These are phyloP conservation scores for Hemiscyllium ocellatum DNA, from an alignment of 2,113 vertebrate species.

Conservation along the genomic window DNA sequence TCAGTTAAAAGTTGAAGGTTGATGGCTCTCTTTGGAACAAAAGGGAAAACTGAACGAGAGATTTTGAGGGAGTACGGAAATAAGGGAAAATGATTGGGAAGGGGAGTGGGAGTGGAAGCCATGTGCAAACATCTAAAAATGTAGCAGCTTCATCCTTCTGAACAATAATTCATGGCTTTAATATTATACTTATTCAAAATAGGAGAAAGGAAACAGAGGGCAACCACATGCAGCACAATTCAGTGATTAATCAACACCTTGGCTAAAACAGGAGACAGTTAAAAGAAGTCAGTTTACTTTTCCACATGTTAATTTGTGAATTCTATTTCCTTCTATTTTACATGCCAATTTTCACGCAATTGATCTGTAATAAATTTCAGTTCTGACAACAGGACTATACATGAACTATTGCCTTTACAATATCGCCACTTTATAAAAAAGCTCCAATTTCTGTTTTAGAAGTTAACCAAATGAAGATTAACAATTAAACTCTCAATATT, in stretches of 20 bases:
- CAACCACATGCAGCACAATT: neutral
- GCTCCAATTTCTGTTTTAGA: neutral
- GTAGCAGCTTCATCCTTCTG: too few relatives aligned
- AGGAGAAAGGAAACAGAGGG: neutral
- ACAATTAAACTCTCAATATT: neutral
- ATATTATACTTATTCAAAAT: too few relatives aligned
- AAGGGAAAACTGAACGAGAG: neutral
- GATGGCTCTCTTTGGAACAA: neutral
- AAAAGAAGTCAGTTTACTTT: neutral
- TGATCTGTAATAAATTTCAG: neutral
- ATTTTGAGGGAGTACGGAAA: neutral
- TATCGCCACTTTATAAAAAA: neutral
- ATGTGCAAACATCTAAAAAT: too few relatives aligned
- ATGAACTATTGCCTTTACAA: neutral
- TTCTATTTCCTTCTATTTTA: neutral
- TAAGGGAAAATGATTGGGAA: neutral
- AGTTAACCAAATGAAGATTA: neutral
- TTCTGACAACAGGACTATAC: neutral
- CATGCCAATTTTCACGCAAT: neutral
- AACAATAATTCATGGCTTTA: too few relatives aligned
- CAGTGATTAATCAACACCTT: neutral
- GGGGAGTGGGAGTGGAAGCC: too few relatives aligned
- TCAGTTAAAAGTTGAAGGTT: neutral
- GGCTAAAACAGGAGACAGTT: neutral
- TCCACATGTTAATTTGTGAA: neutral